Evolutionary conservation across 2,797 vertebrate genomes (phyloP).

Genomic region (Florisuga fusca): DNA sequence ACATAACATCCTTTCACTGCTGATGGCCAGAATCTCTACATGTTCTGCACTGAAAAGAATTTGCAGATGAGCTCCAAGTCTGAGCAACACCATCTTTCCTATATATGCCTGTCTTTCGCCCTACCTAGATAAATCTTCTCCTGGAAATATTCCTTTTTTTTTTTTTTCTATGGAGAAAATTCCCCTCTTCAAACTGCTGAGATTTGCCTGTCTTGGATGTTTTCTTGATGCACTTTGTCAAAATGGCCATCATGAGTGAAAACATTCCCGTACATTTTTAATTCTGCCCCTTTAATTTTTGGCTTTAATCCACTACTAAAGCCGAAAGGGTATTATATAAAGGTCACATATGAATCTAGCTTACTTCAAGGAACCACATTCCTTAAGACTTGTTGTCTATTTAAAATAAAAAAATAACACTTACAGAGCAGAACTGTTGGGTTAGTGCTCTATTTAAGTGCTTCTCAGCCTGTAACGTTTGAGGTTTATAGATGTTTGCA

Average conservation of each 20-base stretch:
- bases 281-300: background rate
- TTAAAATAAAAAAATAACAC: background rate
- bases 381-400: background rate
- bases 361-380: background rate
- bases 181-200: background rate
- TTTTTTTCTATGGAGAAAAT: background rate
- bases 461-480: background rate
- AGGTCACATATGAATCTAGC: background rate
- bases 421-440: background rate
- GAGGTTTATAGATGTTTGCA: background rate
- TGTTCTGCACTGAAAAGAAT: background rate
- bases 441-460: background rate
- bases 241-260: background rate
- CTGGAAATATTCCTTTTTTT: background rate
- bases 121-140: background rate
- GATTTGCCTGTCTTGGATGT: background rate
- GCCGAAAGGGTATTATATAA: background rate
- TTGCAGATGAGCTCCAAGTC: background rate
- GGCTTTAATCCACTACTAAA: background rate
- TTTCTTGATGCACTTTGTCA: background rate
- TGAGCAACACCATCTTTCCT: background rate
- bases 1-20: background rate
- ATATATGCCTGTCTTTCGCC: background rate
- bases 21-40: background rate
- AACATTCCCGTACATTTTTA: background rate